phyloP scores from a whole-genome alignment of 2,797 vertebrate species.

The Psittacula derbiana region DNA sequence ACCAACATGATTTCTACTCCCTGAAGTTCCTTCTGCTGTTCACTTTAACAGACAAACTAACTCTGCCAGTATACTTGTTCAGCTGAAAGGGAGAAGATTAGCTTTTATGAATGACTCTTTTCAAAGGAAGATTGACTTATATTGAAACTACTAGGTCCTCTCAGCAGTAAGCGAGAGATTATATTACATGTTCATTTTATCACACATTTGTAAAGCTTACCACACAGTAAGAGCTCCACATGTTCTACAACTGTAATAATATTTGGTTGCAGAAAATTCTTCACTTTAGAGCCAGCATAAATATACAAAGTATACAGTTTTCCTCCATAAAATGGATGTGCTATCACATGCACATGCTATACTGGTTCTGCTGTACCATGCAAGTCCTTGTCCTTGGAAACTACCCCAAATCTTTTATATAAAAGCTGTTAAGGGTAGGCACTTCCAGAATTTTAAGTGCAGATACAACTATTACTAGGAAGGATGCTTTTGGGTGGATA shows the following conservation, averaged over 20 bases:
- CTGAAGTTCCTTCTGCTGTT: not conserved
- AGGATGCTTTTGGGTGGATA: not conserved
- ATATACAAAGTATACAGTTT: not conserved
- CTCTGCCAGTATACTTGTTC: not conserved
- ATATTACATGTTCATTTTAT: not conserved
- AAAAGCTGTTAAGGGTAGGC: not conserved
- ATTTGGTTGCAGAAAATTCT: not conserved
- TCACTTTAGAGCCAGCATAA: not conserved
- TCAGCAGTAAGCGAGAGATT: not conserved
- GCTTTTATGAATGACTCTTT: not conserved
- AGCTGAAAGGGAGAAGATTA: not conserved
- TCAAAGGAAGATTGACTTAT: not conserved
- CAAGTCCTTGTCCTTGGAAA: not conserved
- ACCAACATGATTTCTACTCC: not conserved
- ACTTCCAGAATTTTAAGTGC: not conserved
- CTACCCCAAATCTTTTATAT: not conserved
- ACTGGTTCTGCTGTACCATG: not conserved
- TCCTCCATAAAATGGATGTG: not conserved
- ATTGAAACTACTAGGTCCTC: not conserved
- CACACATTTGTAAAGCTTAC: not conserved
- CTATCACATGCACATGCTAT: not conserved
- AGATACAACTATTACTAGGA: not conserved
- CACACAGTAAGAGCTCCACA: not conserved
- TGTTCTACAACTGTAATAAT: not conserved
- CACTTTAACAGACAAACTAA: not conserved